Percentiles rank a stretch among this genome's conserved stretches.
These are phyloP conservation scores for Unio delphinus DNA, from an alignment of 2,888 invertebrate species.

Conservation along the genomic window DNA sequence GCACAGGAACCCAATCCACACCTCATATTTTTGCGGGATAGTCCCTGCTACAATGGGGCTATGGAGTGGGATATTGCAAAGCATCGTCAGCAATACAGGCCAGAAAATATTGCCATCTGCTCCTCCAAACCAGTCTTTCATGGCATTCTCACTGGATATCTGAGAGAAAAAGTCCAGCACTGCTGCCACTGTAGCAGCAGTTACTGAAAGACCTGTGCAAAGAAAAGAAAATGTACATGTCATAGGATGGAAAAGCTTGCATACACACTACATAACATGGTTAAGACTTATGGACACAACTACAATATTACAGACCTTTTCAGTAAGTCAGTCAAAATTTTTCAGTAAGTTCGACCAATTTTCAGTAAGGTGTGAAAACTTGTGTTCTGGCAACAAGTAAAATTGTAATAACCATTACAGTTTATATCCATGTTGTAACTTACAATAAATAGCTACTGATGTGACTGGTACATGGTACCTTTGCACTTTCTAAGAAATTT, in stretches of 20 bases:
- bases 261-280: no score
- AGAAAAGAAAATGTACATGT: neutral
- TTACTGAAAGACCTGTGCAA: slow-evolving; percentile 38
- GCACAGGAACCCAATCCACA: slow-evolving; percentile 7
- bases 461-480: no score
- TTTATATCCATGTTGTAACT: no score
- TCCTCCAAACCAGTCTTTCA: slow-evolving; percentile 91
- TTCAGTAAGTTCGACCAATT: no score
- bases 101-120: slow-evolving; percentile 87
- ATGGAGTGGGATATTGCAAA: slow-evolving; percentile 64
- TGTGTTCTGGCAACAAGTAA: no score
- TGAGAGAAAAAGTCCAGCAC: slow-evolving; percentile 85
- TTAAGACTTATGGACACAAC: no score
- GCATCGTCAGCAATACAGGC: slow-evolving; percentile 84
- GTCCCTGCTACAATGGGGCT: slow-evolving; percentile 20
- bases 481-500: no score
- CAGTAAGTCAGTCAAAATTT: no score
- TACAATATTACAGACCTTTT: no score
- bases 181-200: slow-evolving; percentile 65
- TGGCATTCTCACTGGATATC: slow-evolving; percentile 81
- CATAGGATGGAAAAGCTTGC: neutral
- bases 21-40: slow-evolving; percentile 30
- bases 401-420: no score
- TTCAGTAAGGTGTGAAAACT: no score
- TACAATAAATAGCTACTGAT: no score